phyloP scores from a whole-genome alignment of 2,797 vertebrate species.

The Myotis vivesi region DNA sequence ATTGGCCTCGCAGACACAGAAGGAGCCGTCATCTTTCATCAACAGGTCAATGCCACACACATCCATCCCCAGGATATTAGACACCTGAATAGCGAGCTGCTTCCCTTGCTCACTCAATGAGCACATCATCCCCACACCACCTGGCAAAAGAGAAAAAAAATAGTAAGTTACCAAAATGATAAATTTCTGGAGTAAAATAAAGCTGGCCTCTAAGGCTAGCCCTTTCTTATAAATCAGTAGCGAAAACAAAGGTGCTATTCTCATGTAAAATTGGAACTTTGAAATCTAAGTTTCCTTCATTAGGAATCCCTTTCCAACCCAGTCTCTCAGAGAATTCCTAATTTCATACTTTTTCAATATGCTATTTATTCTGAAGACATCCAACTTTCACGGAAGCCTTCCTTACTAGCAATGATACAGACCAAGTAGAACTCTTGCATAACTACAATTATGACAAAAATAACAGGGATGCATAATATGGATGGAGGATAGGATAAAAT shows the following conservation, averaged over 20 bases:
- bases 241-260: background rate
- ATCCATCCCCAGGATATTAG: conserved; percentile 89
- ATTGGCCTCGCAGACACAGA: conserved; percentile 89
- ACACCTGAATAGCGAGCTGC: conserved; percentile 88
- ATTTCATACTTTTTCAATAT: background rate
- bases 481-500: background rate
- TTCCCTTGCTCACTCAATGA: conserved; percentile 88
- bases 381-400: background rate
- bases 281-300: background rate
- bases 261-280: background rate
- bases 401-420: background rate
- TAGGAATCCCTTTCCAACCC: background rate
- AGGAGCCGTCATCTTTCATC: conserved; percentile 88
- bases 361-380: background rate
- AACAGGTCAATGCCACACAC: conserved; percentile 88
- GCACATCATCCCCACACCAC: conserved; percentile 89
- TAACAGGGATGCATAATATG: background rate
- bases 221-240: background rate
- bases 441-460: conserved; percentile 26
- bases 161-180: background rate
- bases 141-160: conserved; percentile 73
- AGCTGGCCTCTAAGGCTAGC: background rate
- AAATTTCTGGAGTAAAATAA: conserved; percentile 16
- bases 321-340: conserved; percentile 1
- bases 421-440: background rate